Percentiles rank a stretch among this genome's conserved stretches.
Conservation (phyloP, 2,113 vertebrate species). For the Tragelaphus buxtoni region DNA sequence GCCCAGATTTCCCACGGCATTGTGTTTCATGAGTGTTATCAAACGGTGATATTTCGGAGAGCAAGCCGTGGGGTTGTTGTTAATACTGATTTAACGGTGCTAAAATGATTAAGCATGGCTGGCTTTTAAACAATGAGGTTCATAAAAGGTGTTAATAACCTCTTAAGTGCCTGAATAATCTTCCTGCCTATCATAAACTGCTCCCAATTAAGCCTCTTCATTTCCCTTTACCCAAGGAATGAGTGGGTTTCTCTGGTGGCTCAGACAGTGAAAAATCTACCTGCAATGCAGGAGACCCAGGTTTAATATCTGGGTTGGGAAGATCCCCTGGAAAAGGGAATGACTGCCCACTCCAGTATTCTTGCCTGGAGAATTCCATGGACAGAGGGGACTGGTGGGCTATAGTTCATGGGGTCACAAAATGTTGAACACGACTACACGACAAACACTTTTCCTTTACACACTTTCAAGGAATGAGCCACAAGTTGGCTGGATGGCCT, state of each 20-base stretch:
- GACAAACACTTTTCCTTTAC: background rate
- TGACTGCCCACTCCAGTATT: background rate
- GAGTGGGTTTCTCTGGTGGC: slow-evolving; percentile 20
- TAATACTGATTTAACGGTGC: slow-evolving; percentile 81
- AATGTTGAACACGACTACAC: background rate
- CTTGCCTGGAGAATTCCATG: background rate
- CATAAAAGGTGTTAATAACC: slow-evolving; percentile 85
- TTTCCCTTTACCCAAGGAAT: slow-evolving; percentile 76
- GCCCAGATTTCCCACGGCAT: slow-evolving; percentile 50
- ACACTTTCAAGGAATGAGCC: background rate
- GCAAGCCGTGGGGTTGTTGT: slow-evolving; percentile 76
- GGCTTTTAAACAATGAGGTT: slow-evolving; percentile 81
- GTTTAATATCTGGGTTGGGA: background rate
- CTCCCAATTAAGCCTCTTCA: slow-evolving; percentile 79
- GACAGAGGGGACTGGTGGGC: background rate
- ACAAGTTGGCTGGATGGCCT: background rate
- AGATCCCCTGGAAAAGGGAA: background rate
- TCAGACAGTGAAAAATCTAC: background rate
- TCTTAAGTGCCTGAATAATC: slow-evolving; percentile 82
- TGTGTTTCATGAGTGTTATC: slow-evolving; percentile 72
- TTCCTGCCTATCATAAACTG: slow-evolving; percentile 79
- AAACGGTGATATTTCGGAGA: slow-evolving; percentile 72
- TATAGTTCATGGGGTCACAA: background rate
- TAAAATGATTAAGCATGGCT: slow-evolving; percentile 81
- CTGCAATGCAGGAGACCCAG: background rate